Base-by-base conservation (phyloP, 2,113 vertebrate species). In the Corythoichthys intestinalis region DNA sequence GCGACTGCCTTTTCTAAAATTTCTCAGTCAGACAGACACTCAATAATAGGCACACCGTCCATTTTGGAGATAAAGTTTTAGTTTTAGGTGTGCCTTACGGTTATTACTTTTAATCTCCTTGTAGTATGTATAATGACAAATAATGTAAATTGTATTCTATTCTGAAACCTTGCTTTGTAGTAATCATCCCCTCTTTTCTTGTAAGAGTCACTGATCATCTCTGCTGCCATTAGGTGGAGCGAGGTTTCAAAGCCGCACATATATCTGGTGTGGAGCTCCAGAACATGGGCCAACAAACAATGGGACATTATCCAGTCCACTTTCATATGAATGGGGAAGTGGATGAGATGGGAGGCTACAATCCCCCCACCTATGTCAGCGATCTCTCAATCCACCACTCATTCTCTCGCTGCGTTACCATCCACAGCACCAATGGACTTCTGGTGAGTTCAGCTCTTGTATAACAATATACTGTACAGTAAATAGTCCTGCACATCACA, bases 291-390 rank as follows among this genome's bases (percentile, higher is more conserved):
- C 96, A 98, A 86, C 97, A 99, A 88, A 92, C 93, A 0, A 91
- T 98, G 92, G 97, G 97, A 17, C 96, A 98, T 88, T 99, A 99
- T 67, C 97, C 97, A 0, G 85, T 99, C 44, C 97, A 99, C 70
- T 99, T 99, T 88, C 97, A 99, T 77, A 94, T 98, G 92, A 94
- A 93, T 0, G 95, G 96, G 14, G 95, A 99, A 0, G 91, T 99
- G 84, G 96, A 98, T 4, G 89, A 94, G 69, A 90, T 70, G 34
- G 97, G 97, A 46, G 94, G 95, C 73, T 98, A 99, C 46, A 3
- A 92, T 74, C 95, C 96, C 0, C 93, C 94, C 3, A 96, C 95
- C 0, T 96, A 89, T 0, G 88, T 98, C 87, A 93, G 90, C 6
- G 94, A 94, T 2, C 77, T 94, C 37, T 94, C 97, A 79, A 97